Evolutionary conservation across 2,113 vertebrate genomes (phyloP), one percentile per base, ranked within the genome.

Genomic region (Macquaria ambigua): DNA sequence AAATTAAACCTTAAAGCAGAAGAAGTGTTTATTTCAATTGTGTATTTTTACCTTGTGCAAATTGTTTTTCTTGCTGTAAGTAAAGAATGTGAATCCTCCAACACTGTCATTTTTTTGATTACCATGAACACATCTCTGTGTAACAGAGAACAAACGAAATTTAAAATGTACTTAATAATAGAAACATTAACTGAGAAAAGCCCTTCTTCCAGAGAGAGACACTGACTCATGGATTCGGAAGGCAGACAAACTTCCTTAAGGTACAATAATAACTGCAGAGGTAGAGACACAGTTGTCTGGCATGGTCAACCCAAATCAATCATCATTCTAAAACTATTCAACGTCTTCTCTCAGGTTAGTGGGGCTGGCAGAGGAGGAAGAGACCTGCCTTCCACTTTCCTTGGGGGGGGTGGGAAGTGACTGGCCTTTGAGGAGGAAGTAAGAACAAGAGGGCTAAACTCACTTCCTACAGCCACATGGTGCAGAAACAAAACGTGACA

Each of bases 381-480:
- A 63, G 67, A 10, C 18, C 46, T 48, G 25, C 74, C 66, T 68
- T 74, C 69, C 20, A 59, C n/a, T 34, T 74, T 71, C 69, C 59
- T 50, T 15, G 28, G 20, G 46, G 46, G 67, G 55, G 69, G 6
- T 31, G 28, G 6, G 15, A 46, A 50, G 31, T 83, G 67, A 76
- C 64, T 74, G 37, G 11, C 77, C 4, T 23, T 25, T 9, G n/a
- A 85, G 70, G 59, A 84, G 90, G 90, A 92, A 90, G 70, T 81
- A 70, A 21, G 62, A 89, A 82, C 20, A 76, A 79, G 34, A 77
- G 37, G 28, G 39, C 20, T 52, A 74, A 59, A 83, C 67, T 76
- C 28, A 82, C 67, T 86, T 88, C 82, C 69, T 75, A 12, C 10
- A 8, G 52, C 8, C 14, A 28, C 50, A 61, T 74, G 66, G 9